These are phyloP conservation scores for Maconellicoccus hirsutus DNA, from an alignment of 1,140 invertebrate species.

Conservation along the genomic window DNA sequence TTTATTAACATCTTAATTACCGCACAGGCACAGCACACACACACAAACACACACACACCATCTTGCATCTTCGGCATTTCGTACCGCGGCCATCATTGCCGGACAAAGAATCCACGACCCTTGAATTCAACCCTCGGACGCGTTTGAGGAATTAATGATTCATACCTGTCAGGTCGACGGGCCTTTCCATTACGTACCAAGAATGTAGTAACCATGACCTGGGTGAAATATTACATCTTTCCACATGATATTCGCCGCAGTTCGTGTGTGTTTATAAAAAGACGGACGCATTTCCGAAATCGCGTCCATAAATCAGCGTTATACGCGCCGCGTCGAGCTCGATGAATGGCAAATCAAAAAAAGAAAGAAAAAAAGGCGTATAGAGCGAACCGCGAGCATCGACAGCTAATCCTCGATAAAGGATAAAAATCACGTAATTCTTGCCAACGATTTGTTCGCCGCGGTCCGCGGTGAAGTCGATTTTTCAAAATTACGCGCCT, in stretches of 20 bases:
- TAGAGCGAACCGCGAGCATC: too few species aligned
- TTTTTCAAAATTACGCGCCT: not conserved
- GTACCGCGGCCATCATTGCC: too few species aligned
- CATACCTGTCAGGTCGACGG: not conserved
- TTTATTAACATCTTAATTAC: too few species aligned
- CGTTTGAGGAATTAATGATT: not conserved
- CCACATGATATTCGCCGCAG: not conserved
- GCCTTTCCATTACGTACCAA: not conserved
- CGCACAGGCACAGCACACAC: too few species aligned
- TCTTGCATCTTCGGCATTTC: too few species aligned
- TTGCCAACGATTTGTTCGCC: too few species aligned
- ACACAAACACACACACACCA: too few species aligned
- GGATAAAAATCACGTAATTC: not conserved
- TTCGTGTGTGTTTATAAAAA: not conserved
- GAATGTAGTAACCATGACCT: not conserved
- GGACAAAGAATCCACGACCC: too few species aligned
- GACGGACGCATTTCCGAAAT: not conserved
- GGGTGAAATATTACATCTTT: not conserved
- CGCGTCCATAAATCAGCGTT: slow-evolving; percentile 7
- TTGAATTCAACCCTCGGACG: too few species aligned
- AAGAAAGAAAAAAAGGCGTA: not conserved
- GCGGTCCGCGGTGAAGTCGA: not conserved
- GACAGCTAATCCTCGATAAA: not conserved
- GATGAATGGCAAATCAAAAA: not conserved
- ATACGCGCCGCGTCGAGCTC: not conserved